These are phyloP conservation scores for Agrochola litura DNA, from an alignment of 2,888 invertebrate species.

Conservation along the genomic window DNA sequence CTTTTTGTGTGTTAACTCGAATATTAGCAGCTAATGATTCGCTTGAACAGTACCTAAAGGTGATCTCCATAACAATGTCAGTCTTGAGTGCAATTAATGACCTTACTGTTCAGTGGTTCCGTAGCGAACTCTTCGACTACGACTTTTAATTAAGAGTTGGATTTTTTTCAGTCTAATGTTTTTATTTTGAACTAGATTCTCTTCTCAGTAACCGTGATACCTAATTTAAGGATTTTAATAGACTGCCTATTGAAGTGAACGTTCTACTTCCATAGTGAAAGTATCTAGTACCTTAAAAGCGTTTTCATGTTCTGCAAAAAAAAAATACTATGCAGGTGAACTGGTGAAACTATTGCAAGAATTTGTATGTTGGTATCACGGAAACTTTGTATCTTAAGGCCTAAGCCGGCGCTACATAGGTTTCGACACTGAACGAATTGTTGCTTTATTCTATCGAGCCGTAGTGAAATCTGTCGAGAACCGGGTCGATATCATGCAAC, in stretches of 20 bases:
- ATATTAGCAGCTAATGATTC: constrained; percentile 24
- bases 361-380: constrained; percentile 43
- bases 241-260: constrained; percentile 8
- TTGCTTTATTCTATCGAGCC: constrained; percentile 69
- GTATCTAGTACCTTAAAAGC: constrained; percentile 34
- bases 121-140: background rate
- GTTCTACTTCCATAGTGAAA: constrained; percentile 46
- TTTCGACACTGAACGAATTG: constrained; percentile 66
- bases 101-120: constrained; percentile 4
- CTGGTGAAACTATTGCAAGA: constrained; percentile 26
- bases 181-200: constrained; percentile 9
- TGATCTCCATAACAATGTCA: constrained; percentile 19
- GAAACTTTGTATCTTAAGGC: constrained; percentile 46
- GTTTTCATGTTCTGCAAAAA: constrained; percentile 30
- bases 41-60: constrained; percentile 28
- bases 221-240: constrained; percentile 18
- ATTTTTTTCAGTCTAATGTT: constrained; percentile 13
- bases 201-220: constrained; percentile 19
- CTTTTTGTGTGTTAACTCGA: constrained; percentile 14
- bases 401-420: constrained; percentile 34
- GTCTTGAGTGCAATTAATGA: constrained; percentile 22
- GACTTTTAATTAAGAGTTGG: constrained; percentile 22
- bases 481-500: constrained; percentile 84
- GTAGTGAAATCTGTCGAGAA: constrained; percentile 76
- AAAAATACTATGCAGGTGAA: constrained; percentile 20